These are phyloP conservation scores for Acleris literana DNA, from an alignment of 2,888 invertebrate species.

Conservation along the genomic window DNA sequence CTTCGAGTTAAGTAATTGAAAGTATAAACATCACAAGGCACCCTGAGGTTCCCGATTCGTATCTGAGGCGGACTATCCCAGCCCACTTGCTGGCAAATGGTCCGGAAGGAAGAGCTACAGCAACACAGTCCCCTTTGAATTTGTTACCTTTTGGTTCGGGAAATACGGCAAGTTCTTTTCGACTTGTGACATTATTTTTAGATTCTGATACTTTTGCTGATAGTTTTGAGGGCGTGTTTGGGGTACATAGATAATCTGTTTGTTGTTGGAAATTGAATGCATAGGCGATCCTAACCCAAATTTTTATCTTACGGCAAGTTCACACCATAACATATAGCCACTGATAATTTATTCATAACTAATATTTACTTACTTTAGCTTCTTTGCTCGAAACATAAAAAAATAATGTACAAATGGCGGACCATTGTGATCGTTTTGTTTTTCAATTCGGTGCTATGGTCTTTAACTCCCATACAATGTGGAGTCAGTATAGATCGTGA, in stretches of 20 bases:
- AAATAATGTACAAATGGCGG: no score
- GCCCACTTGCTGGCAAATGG: constrained; percentile 78
- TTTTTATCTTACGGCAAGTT: constrained; percentile 4
- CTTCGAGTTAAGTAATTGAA: constrained; percentile 65
- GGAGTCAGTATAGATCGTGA: no score
- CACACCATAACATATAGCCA: no score
- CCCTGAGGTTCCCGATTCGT: constrained; percentile 61
- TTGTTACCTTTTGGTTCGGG: constrained; percentile 51
- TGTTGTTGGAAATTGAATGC: not conserved
- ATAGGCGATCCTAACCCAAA: not conserved
- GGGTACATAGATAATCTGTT: no score
- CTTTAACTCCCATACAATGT: no score
- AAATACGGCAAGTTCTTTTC: not conserved
- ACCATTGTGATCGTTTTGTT: no score
- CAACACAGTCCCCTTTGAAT: constrained; percentile 64
- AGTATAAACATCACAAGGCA: constrained; percentile 63
- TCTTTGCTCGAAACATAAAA: no score
- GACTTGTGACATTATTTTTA: not conserved
- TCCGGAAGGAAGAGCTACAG: constrained; percentile 70
- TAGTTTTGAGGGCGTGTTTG: no score
- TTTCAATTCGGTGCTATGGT: no score
- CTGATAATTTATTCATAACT: no score
- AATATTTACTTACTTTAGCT: no score
- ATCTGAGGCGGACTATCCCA: constrained; percentile 79
- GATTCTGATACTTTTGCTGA: not conserved